These are phyloP conservation scores for Agrotis segetum DNA, from an alignment of 2,888 invertebrate species.

Conservation along the genomic window DNA sequence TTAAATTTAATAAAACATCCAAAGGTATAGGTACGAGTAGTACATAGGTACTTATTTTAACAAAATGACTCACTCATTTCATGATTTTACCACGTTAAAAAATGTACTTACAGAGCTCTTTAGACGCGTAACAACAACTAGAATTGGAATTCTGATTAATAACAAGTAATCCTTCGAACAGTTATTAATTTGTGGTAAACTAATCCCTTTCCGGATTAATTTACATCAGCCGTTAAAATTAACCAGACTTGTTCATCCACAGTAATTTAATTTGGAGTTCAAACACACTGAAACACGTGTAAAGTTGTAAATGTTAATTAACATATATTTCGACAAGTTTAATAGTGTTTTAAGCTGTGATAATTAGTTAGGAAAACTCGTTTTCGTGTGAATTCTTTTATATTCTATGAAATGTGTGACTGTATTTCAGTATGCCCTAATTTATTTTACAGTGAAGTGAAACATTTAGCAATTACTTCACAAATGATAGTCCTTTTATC, in stretches of 20 bases:
- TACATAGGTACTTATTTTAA: too few relatives aligned
- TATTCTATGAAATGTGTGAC: too few relatives aligned
- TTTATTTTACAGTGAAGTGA: too few relatives aligned
- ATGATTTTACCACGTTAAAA: too few relatives aligned
- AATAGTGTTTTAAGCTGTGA: constrained; percentile 3
- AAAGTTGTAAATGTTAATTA: constrained; percentile 19
- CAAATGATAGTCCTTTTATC: too few relatives aligned
- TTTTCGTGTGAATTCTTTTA: too few relatives aligned
- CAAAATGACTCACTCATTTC: too few relatives aligned
- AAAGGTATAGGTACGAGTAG: too few relatives aligned
- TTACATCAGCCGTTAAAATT: constrained; percentile 35
- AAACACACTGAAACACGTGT: constrained; percentile 12
- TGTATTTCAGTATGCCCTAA: too few relatives aligned
- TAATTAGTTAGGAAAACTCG: background rate
- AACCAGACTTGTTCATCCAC: constrained; percentile 27
- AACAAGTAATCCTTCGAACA: constrained; percentile 16
- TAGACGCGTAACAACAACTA: background rate
- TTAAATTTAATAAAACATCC: too few relatives aligned
- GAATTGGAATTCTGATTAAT: constrained; percentile 18
- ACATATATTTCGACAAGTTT: constrained; percentile 14
- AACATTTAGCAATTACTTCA: too few relatives aligned
- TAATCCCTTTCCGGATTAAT: constrained; percentile 23
- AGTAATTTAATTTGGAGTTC: constrained; percentile 53
- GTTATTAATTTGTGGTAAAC: constrained; percentile 25
- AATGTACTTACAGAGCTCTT: background rate